Base-by-base conservation (phyloP, 2,797 vertebrate species). In the Glossophaga mutica region DNA sequence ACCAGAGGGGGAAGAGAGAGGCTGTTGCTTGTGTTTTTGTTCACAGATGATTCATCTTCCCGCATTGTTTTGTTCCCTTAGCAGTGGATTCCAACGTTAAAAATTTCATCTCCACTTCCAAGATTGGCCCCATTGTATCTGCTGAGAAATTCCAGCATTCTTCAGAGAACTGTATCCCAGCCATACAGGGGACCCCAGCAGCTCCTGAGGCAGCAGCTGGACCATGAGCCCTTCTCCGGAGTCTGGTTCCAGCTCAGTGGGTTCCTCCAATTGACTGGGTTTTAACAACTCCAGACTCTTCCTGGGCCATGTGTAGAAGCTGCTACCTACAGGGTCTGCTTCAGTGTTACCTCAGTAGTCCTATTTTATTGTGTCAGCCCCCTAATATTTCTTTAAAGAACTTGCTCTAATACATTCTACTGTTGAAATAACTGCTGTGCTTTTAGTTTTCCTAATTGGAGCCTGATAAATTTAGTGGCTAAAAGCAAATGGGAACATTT, bases 101-200 rank as follows among this genome's bases (percentile, higher is more conserved):
- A 67, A 55, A 50, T 48, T 29, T 32, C 50, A 26, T 44, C 46
- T 81, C 52, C 9, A 16, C 10, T 85, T 11, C 26, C 5, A 18
- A 14, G 21, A 88, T 21, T 7, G 65, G 7, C 3, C 4, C 50
- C 18, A 24, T 1, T 42, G 4, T 26, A 9, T 50, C 3, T 84
- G 34, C 29, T 67, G 18, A 48, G 37, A 74, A 21, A 81, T 50
- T 21, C 9, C 12, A 14, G n/a, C 42, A 22, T 78, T 34, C 12
- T n/a, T 26, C 1, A 26, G 32, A 81, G 18, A 11, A 37, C 52
- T 48, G 11, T 52, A 2, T 21, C 5, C 9, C 39, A 55, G 29
- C 1, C 2, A 0, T 9, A 2, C 3, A 3, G 8, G 10, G 29
- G 0, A 6, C 11, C 44, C 9, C 67, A 37, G 18, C 15, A 55